Conservation (phyloP, 2,888 invertebrate genomes). For the Hydrotaea cyrtoneurina region DNA sequence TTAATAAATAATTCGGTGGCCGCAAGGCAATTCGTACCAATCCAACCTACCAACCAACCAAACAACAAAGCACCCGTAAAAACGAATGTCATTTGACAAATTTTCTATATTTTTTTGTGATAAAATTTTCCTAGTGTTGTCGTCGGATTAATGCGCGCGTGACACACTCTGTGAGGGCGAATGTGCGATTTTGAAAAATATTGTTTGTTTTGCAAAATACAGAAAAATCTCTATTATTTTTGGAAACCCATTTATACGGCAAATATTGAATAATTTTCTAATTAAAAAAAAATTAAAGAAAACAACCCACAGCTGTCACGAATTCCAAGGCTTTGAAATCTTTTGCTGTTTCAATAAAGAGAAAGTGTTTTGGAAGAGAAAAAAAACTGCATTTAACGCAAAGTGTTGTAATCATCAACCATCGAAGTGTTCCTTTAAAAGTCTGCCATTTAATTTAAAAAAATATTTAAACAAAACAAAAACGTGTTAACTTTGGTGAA, state of each 20-base stretch:
- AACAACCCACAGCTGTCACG: not conserved
- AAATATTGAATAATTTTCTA: conserved; percentile 17
- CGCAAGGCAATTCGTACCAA: not conserved
- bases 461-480: not conserved
- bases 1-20: not conserved
- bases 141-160: not conserved
- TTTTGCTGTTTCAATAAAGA: not conserved
- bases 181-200: not conserved
- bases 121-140: not conserved
- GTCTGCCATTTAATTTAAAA: conserved; percentile 38
- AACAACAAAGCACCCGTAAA: not conserved
- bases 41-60: not conserved
- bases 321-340: conserved; percentile 32
- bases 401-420: conserved; percentile 14
- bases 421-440: conserved; percentile 48
- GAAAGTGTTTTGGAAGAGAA: not conserved
- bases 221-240: conserved; percentile 18
- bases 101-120: not conserved
- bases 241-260: conserved; percentile 24
- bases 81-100: conserved; percentile 36
- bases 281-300: not conserved
- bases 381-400: conserved; percentile 56
- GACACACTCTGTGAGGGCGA: not conserved
- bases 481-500: not conserved
- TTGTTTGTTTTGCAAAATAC: no score